These are phyloP conservation scores for Ptycholaimellus sp. DNA, from an alignment of 2,888 invertebrate genomes.

Conservation along the genomic window DNA sequence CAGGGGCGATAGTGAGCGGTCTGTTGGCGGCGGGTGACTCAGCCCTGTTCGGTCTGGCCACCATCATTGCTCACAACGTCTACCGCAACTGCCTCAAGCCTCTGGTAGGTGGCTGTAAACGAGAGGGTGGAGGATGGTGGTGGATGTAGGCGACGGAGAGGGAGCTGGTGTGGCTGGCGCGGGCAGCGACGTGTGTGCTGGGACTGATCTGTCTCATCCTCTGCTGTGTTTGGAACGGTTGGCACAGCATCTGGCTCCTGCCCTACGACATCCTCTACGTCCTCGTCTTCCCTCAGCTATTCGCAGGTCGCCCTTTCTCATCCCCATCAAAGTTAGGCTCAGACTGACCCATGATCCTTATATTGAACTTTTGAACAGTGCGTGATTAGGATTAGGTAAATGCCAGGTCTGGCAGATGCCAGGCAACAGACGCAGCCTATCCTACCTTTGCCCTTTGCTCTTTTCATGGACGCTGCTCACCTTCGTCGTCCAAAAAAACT, in stretches of 20 bases:
- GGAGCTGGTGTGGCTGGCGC: slow-evolving; percentile 16
- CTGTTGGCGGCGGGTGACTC: slow-evolving; percentile 25
- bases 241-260: slow-evolving; percentile 18
- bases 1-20: slow-evolving; percentile 21
- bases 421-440: no score
- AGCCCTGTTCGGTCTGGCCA: slow-evolving; percentile 20
- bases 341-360: no score
- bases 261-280: slow-evolving; percentile 24
- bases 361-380: no score
- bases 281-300: slow-evolving; percentile 22
- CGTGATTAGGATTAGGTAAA: no score
- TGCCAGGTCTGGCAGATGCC: no score
- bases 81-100: slow-evolving; percentile 15
- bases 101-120: no score
- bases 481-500: no score
- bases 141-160: slow-evolving; percentile 13
- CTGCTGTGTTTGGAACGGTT: slow-evolving; percentile 14
- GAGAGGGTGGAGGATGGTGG: no score
- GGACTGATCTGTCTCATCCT: slow-evolving; percentile 15
- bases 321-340: no score
- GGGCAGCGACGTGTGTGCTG: slow-evolving; percentile 12
- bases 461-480: no score
- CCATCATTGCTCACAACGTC: slow-evolving; percentile 24
- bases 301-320: no score
- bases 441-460: no score